Evolutionary conservation across 2,113 vertebrate species (phyloP).

Genomic region (Columba livia): DNA sequence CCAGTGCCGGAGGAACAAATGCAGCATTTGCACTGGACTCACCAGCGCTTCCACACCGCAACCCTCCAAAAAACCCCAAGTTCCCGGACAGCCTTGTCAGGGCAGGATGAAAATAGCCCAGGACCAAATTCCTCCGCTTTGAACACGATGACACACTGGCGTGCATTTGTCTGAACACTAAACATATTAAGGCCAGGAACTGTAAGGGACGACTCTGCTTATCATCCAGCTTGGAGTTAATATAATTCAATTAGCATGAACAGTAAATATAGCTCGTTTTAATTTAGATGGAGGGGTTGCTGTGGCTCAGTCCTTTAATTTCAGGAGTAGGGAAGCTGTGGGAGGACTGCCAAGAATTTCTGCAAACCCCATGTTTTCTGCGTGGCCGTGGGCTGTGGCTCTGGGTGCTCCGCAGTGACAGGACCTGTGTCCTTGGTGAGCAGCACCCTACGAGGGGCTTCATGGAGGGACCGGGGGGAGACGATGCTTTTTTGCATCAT

Average conservation of each 20-base stretch:
- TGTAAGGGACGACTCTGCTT: conserved; percentile 9
- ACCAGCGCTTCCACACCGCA: background rate
- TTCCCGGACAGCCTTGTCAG: background rate
- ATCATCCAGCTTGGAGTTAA: background rate
- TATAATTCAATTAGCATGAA: conserved; percentile 5
- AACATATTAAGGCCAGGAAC: background rate
- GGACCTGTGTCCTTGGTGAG: no score
- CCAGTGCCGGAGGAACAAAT: background rate
- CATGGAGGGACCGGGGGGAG: background rate
- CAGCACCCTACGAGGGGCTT: background rate
- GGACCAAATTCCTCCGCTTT: background rate
- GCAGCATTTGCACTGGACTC: accelerated
- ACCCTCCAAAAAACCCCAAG: accelerated
- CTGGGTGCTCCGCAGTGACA: background rate
- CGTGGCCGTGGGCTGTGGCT: background rate
- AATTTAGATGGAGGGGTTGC: background rate
- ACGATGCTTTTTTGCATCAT: accelerated
- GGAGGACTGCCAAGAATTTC: background rate
- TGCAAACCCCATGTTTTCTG: background rate
- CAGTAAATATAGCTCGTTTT: conserved; percentile 4
- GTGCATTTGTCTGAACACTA: background rate
- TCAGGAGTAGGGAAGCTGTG: background rate
- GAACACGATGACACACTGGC: background rate
- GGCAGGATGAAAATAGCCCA: background rate
- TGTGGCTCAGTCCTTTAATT: background rate